Base-by-base conservation (phyloP, 2,113 vertebrate species). In the Lepisosteus osseus region DNA sequence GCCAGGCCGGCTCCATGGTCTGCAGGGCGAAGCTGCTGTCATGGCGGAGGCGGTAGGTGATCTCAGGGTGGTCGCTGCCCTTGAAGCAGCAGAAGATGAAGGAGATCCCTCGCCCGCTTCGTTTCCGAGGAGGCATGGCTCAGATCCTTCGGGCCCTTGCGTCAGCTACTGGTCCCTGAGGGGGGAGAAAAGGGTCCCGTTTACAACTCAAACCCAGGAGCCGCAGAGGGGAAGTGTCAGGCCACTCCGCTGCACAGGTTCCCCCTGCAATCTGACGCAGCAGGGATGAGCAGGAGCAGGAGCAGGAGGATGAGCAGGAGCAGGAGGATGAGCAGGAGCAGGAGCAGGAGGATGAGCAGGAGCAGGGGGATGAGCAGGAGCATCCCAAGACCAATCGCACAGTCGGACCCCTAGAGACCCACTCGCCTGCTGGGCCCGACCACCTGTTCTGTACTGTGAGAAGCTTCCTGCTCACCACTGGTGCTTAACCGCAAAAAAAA, bases 1-100 rank as follows among this genome's bases (percentile, higher is more conserved):
- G 97, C 79, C 98, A 85, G 0, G 95, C 74, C 0, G 97, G 96
- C 88, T 98, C 97, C 97, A 99, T 96, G 74, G 92, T 84, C 88
- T 98, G 97, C 78, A 98, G 90, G n/a, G 94, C 95, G 0, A 98
- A 96, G 88, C 76, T 92, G 90, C 90, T 94, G 79, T 98, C 96
- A 78, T 97, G 96, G 74, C 97, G 93, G 67, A 99, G 91, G 71
- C 92, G 92, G 87, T 99, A 99, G 0, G 97, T 99, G 92, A 99
- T 99, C 93, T 99, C 97, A 0, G 96, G 96, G 78, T 97, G 97
- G 78, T 99, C 96, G 0, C 84, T 96, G 86, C 92, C 93, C 82
- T 95, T 95, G 83, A 98, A 98, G 89, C 96, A 99, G 91, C 97
- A 99, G 86, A 97, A 98, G 87, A 99, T 91, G 87, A 96, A 97